Evolutionary conservation across 2,888 invertebrate genomes (phyloP).

Genomic region (Ditula angustiorana): DNA sequence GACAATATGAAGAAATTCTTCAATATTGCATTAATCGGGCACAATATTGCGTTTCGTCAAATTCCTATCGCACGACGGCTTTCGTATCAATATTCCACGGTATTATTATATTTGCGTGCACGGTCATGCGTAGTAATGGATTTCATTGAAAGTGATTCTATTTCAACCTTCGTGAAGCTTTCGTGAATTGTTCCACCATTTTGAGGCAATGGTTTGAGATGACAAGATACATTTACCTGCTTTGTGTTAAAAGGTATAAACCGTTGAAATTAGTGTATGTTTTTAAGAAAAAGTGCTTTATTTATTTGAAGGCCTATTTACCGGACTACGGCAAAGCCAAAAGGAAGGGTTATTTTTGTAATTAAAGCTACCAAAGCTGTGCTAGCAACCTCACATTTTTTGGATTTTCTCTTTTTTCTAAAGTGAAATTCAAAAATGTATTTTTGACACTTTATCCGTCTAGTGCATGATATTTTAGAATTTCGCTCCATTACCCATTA

Average conservation of each 20-base stretch:
- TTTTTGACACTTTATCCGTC: too few species aligned
- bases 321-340: too few species aligned
- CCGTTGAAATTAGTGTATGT: neutral
- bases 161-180: neutral
- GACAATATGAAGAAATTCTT: conserved; percentile 2
- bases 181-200: neutral
- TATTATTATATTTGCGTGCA: conserved; percentile 34
- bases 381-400: too few species aligned
- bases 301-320: too few species aligned
- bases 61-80: conserved; percentile 23
- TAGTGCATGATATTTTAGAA: too few species aligned
- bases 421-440: too few species aligned
- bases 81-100: conserved; percentile 12
- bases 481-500: too few species aligned
- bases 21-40: conserved; percentile 22
- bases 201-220: neutral
- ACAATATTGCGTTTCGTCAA: conserved; percentile 33
- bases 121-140: conserved; percentile 28
- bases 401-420: too few species aligned
- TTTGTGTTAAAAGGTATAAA: conserved; percentile 1
- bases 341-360: too few species aligned
- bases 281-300: too few species aligned
- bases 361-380: too few species aligned
- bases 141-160: conserved; percentile 7
- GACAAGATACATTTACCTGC: neutral